Conservation (phyloP, 2,113 vertebrate species). For the Colinus virginianus region DNA sequence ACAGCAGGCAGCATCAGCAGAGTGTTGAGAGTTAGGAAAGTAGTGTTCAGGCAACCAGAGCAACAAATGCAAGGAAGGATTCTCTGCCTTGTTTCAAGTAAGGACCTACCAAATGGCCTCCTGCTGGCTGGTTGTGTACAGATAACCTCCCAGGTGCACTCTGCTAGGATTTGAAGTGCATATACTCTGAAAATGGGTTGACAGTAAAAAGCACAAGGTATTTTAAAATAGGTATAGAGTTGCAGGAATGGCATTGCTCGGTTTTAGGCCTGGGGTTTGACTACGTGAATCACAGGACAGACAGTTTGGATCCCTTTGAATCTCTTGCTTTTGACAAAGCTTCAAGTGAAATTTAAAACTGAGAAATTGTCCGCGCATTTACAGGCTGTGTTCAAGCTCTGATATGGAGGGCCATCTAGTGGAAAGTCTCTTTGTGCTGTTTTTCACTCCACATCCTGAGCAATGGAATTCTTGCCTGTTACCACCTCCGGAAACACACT, state of each 20-base stretch:
- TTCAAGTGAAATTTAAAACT: not conserved
- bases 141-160: rapidly evolving
- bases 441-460: not conserved
- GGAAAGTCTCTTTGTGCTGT: not conserved
- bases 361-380: not conserved
- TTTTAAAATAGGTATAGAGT: not conserved
- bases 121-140: not conserved
- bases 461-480: not conserved
- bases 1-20: not conserved
- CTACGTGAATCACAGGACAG: rapidly evolving
- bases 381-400: not conserved
- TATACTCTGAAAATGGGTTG: not conserved
- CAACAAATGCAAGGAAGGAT: not conserved
- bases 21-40: not conserved
- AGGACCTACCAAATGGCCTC: not conserved
- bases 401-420: constrained; percentile 63
- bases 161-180: not conserved
- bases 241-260: not conserved
- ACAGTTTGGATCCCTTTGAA: not conserved
- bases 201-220: not conserved
- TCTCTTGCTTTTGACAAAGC: not conserved
- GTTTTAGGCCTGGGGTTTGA: not conserved
- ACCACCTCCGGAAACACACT: not conserved
- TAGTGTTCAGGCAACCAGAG: not conserved
- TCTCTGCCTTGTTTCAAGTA: not conserved